phyloP scores from a whole-genome alignment of 2,888 invertebrate species.

The Epiblema foenella region DNA sequence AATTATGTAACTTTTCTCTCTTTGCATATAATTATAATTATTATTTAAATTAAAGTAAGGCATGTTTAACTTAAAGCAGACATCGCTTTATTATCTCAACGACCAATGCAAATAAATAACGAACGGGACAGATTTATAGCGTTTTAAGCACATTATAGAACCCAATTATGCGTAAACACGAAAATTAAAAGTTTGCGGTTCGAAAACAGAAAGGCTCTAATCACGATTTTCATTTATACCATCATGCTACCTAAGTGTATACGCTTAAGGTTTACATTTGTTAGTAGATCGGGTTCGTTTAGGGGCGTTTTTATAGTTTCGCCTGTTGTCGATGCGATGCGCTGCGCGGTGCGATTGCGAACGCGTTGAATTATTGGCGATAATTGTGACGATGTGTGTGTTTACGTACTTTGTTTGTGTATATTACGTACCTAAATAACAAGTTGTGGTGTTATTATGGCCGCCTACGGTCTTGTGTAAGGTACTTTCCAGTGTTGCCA shows the following conservation, averaged over 20 bases:
- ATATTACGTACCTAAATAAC: no score
- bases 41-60: neutral
- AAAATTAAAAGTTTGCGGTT: slow-evolving; percentile 60
- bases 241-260: neutral
- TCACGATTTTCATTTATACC: neutral
- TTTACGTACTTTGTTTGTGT: slow-evolving; percentile 1
- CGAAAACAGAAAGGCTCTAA: neutral
- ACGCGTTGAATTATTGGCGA: slow-evolving; percentile 27
- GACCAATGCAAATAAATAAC: slow-evolving; percentile 61
- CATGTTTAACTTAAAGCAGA: slow-evolving; percentile 3
- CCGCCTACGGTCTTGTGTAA: no score
- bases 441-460: no score
- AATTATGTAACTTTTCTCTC: no score
- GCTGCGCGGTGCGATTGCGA: slow-evolving; percentile 27
- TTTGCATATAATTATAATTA: neutral
- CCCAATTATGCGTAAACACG: slow-evolving; percentile 66
- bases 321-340: slow-evolving; percentile 18
- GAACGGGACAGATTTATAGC: slow-evolving; percentile 63
- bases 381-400: slow-evolving; percentile 2
- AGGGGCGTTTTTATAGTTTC: neutral
- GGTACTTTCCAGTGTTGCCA: no score
- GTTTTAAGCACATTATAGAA: slow-evolving; percentile 56
- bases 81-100: slow-evolving; percentile 31
- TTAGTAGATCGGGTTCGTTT: neutral
- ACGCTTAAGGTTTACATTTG: neutral